Conservation (phyloP, 2,113 vertebrate species). For the Dissostichus mawsoni region DNA sequence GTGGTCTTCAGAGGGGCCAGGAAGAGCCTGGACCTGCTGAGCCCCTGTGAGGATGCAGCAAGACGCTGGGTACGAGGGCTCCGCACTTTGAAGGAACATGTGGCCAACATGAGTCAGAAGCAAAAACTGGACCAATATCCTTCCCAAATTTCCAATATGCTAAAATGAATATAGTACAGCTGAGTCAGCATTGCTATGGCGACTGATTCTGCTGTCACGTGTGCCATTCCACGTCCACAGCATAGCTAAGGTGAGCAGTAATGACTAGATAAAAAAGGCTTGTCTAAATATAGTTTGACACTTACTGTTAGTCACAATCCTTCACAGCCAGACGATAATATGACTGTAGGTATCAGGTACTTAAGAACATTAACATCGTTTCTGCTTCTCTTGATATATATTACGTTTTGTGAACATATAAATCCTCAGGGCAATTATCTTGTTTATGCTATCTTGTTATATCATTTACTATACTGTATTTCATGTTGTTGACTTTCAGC, state of each 20-base stretch:
- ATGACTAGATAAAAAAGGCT: slow-evolving; percentile 35
- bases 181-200: slow-evolving; percentile 48
- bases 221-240: slow-evolving; percentile 31
- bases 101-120: slow-evolving; percentile 91
- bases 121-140: slow-evolving; percentile 98
- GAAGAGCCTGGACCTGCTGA: slow-evolving; percentile 92
- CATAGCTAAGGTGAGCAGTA: slow-evolving; percentile 62
- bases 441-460: neutral
- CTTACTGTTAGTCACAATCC: slow-evolving; percentile 51
- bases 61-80: slow-evolving; percentile 92
- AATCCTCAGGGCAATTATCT: slow-evolving; percentile 3
- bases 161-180: slow-evolving; percentile 59
- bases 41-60: slow-evolving; percentile 86
- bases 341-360: slow-evolving; percentile 26
- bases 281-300: slow-evolving; percentile 68
- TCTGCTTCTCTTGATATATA: slow-evolving; percentile 5
- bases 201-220: slow-evolving; percentile 53
- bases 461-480: neutral
- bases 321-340: slow-evolving; percentile 28
- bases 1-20: slow-evolving; percentile 89
- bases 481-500: neutral
- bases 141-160: slow-evolving; percentile 62
- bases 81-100: slow-evolving; percentile 85
- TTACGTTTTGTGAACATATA: neutral
- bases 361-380: neutral